A percentile compares a stretch with the other conserved stretches of the same genome.
phyloP scores from a whole-genome alignment of 2,888 invertebrate genomes.

The Drosophila subsilvestris region DNA sequence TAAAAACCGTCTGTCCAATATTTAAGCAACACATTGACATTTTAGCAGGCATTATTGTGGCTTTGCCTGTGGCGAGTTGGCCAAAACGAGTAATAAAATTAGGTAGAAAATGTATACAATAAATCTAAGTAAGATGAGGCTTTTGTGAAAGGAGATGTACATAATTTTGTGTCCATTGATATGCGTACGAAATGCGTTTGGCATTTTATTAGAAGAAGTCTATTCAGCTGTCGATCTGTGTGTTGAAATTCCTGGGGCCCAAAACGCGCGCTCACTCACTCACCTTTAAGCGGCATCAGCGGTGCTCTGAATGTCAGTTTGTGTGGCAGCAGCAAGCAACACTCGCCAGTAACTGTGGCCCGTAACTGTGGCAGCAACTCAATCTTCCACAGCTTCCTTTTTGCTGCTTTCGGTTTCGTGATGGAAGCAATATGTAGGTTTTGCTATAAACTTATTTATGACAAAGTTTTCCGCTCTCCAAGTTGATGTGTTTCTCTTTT shows the following conservation, averaged over 20 bases:
- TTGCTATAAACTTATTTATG: slow-evolving; percentile 45
- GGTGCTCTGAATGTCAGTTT: slow-evolving; percentile 65
- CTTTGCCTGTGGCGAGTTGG: slow-evolving; percentile 5
- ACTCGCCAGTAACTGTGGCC: slow-evolving; percentile 10
- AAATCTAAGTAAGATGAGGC: slow-evolving; percentile 37
- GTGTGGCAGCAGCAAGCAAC: slow-evolving; percentile 35
- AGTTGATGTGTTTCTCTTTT: slow-evolving; percentile 42
- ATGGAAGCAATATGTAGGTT: slow-evolving; percentile 59
- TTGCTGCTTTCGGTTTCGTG: slow-evolving; percentile 67
- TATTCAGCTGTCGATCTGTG: slow-evolving; percentile 23
- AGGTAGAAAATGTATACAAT: slow-evolving; percentile 40
- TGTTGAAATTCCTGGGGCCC: slow-evolving; percentile 28
- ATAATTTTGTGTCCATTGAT: slow-evolving; percentile 40
- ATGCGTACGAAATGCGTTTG: slow-evolving; percentile 53
- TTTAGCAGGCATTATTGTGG: slow-evolving; percentile 30
- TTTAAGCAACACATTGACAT: slow-evolving; percentile 41
- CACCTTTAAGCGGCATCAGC: slow-evolving; percentile 67
- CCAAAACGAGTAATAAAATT: slow-evolving; percentile 41
- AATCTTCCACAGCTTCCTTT: slow-evolving; percentile 56
- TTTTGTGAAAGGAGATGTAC: slow-evolving; percentile 61
- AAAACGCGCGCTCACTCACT: slow-evolving; percentile 50
- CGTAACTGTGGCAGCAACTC: slow-evolving; percentile 44
- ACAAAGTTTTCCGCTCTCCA: slow-evolving; percentile 60
- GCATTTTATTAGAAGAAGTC: slow-evolving; percentile 32
- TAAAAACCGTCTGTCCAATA: slow-evolving; percentile 35